These are phyloP conservation scores for Coendou prehensilis DNA, from an alignment of 2,797 vertebrate genomes.

Conservation along the genomic window DNA sequence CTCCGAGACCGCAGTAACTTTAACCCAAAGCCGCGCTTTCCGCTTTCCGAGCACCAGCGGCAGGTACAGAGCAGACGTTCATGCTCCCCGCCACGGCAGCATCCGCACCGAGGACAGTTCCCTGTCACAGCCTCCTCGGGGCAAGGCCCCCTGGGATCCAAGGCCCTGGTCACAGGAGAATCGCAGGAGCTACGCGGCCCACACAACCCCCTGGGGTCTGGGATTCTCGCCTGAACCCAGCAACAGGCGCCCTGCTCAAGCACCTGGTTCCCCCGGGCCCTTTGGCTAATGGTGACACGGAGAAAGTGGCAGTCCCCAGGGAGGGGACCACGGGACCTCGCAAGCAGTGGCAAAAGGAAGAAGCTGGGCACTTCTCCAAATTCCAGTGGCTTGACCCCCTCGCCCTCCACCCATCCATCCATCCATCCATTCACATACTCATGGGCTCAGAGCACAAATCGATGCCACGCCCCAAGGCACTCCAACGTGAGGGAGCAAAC, in stretches of 20 bases:
- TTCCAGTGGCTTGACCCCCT: background rate
- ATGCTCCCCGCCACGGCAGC: background rate
- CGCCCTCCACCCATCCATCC: background rate
- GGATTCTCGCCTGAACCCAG: background rate
- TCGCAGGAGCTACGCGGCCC: background rate
- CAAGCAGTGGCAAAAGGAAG: no score
- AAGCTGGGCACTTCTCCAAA: background rate
- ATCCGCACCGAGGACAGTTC: no score
- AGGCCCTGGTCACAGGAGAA: no score
- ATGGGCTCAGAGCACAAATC: background rate
- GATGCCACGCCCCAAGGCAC: background rate
- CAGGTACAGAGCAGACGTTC: background rate
- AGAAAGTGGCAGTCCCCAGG: background rate
- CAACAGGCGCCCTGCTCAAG: background rate
- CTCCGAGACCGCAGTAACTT: background rate
- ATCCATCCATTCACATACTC: no score
- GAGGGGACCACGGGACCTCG: no score
- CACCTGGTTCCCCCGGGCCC: background rate
- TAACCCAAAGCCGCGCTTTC: conserved; percentile 25
- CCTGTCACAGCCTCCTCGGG: background rate
- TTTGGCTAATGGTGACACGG: background rate
- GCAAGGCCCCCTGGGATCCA: no score
- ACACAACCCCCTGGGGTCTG: background rate
- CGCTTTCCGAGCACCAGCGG: background rate
- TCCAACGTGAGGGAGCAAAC: background rate